Evolutionary conservation across 2,113 vertebrate species (phyloP).

Genomic region (Ictalurus punctatus): DNA sequence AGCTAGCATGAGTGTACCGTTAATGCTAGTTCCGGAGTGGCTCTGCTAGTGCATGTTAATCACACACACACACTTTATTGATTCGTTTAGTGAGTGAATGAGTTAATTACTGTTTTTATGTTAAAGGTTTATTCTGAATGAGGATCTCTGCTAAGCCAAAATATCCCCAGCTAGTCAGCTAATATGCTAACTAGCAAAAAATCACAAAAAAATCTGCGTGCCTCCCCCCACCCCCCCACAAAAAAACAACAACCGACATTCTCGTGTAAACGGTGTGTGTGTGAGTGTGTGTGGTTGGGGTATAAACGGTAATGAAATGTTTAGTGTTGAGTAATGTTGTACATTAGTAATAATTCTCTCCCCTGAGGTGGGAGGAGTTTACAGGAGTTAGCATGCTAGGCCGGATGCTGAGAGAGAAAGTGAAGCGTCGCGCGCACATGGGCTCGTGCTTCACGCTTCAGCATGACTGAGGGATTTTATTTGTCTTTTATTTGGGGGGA

Average conservation of each 20-base stretch:
- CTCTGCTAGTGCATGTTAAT: not conserved
- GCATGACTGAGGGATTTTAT: not conserved
- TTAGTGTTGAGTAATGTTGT: not conserved
- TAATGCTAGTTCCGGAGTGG: not conserved
- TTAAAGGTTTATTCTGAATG: too few relatives aligned
- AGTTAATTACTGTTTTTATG: not conserved
- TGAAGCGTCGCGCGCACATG: not conserved
- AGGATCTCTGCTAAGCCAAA: not conserved
- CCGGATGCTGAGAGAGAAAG: not conserved
- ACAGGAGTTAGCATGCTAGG: constrained; percentile 11
- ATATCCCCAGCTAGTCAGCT: not conserved
- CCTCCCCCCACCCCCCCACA: too few relatives aligned
- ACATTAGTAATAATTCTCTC: too few relatives aligned
- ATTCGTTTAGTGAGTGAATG: not conserved
- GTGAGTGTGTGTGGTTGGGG: not conserved
- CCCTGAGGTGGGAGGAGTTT: not conserved
- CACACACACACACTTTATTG: not conserved
- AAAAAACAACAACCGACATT: too few relatives aligned
- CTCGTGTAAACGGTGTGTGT: not conserved
- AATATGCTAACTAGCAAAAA: not conserved
- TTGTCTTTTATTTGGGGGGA: not conserved
- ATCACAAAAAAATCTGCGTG: not conserved
- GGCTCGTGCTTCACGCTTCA: not conserved
- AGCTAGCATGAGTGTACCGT: not conserved
- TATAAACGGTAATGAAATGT: too few relatives aligned